Conservation (phyloP, 1,140 invertebrate genomes). For the Lepidotrigona ventralis region DNA sequence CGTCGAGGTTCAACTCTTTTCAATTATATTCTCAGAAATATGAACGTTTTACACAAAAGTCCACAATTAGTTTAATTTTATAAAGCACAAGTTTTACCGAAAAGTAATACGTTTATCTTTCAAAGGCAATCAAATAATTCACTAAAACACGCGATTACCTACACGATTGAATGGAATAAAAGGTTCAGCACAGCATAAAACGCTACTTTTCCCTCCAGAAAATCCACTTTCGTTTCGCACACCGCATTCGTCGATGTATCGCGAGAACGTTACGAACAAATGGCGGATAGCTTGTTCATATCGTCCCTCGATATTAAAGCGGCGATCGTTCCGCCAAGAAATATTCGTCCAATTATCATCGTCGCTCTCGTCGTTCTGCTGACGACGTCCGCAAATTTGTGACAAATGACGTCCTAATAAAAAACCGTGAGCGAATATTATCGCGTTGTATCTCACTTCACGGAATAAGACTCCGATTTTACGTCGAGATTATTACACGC, state of each 20-base stretch:
- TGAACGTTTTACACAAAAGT: too few species aligned
- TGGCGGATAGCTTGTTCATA: not conserved
- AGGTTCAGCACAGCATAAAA: too few species aligned
- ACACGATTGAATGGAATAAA: too few species aligned
- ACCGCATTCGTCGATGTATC: not conserved
- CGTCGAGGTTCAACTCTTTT: too few species aligned
- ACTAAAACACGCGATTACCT: too few species aligned
- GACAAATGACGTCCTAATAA: conserved; percentile 11
- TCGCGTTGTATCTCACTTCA: not conserved
- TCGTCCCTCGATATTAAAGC: not conserved
- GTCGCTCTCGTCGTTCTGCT: not conserved
- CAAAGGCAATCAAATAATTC: too few species aligned
- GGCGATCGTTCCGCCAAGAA: not conserved
- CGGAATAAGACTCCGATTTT: not conserved
- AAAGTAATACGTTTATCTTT: not conserved
- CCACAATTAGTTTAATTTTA: too few species aligned
- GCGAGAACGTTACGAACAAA: not conserved
- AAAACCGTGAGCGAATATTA: not conserved
- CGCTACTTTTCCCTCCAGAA: not conserved
- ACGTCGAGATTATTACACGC: conserved; percentile 12
- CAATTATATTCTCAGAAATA: too few species aligned
- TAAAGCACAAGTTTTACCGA: not conserved
- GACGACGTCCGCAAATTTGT: not conserved
- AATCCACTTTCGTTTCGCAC: not conserved
- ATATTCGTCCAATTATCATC: conserved; percentile 28